phyloP scores from a whole-genome alignment of 2,113 vertebrate species.

The Malurus cyaneus region DNA sequence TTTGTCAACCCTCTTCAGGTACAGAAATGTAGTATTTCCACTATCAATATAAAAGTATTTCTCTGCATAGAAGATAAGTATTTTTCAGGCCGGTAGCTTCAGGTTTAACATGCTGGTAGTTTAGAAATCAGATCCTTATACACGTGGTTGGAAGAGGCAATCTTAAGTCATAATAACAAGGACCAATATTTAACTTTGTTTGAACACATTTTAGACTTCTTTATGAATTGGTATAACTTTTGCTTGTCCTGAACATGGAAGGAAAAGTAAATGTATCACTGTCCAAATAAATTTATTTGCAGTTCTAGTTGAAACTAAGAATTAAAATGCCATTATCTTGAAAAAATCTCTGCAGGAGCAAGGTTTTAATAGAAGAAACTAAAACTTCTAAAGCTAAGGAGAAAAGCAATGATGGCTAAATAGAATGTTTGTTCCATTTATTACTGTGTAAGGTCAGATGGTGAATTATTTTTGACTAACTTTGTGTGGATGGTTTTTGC shows the following conservation, averaged over 20 bases:
- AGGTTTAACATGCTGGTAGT: not conserved
- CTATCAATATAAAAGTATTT: not conserved
- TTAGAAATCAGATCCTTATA: not conserved
- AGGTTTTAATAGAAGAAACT: not conserved
- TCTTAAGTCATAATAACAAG: not conserved
- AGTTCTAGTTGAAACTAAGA: not conserved
- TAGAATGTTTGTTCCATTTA: not conserved
- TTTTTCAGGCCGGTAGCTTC: not conserved
- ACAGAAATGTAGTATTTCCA: not conserved
- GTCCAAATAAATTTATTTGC: not conserved
- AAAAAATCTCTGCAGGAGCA: not conserved
- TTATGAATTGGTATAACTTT: not conserved
- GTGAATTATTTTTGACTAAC: not conserved
- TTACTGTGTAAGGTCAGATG: not conserved
- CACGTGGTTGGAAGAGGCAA: not conserved
- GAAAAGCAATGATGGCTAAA: not conserved
- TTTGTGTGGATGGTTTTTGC: not conserved
- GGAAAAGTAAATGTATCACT: not conserved
- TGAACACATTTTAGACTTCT: not conserved
- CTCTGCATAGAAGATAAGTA: not conserved
- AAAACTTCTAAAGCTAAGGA: not conserved
- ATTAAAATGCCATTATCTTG: not conserved
- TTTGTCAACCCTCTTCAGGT: constrained; percentile 95
- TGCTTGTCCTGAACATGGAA: not conserved
- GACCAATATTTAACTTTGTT: not conserved